Conservation (phyloP, 2,888 invertebrate species). For the Corythucha ciliata region DNA sequence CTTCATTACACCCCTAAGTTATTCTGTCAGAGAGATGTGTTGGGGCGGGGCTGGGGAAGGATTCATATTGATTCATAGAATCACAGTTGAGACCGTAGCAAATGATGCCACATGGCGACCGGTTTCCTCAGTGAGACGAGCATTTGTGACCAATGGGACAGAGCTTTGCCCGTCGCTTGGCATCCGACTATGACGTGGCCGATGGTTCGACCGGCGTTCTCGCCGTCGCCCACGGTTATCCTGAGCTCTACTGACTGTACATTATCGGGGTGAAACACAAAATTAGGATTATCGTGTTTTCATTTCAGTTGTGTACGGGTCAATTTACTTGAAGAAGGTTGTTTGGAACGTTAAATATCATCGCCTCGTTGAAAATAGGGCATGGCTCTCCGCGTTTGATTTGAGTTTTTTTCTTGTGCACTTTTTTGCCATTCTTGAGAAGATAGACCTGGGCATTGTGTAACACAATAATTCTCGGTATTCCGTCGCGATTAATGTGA, state of each 20-base stretch:
- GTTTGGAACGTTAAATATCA: conserved; percentile 72
- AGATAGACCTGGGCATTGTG: conserved; percentile 61
- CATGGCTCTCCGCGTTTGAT: conserved; percentile 62
- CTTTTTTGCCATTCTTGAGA: conserved; percentile 68
- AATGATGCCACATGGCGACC: conserved; percentile 75
- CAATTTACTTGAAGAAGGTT: conserved; percentile 54
- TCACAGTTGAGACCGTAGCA: conserved; percentile 41
- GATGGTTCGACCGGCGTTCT: conserved; percentile 49
- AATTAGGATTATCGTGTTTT: not conserved
- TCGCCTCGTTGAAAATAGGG: conserved; percentile 74
- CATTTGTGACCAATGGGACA: conserved; percentile 79
- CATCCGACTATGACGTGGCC: conserved; percentile 73
- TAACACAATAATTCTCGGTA: conserved; percentile 1
- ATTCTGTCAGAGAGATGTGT: no score
- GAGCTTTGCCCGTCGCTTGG: conserved; percentile 58
- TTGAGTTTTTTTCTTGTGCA: conserved; percentile 71
- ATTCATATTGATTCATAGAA: no score
- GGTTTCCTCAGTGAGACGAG: conserved; percentile 67
- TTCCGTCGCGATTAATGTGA: conserved; percentile 20
- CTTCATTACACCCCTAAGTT: no score
- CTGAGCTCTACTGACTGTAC: conserved; percentile 62
- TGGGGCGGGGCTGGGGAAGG: no score
- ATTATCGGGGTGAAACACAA: not conserved
- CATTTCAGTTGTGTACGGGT: conserved; percentile 7
- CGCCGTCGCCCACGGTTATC: conserved; percentile 47